Percentiles rank a stretch among this genome's conserved stretches.
These are phyloP conservation scores for Apamea crenata DNA, from an alignment of 2,888 invertebrate genomes.

Conservation along the genomic window DNA sequence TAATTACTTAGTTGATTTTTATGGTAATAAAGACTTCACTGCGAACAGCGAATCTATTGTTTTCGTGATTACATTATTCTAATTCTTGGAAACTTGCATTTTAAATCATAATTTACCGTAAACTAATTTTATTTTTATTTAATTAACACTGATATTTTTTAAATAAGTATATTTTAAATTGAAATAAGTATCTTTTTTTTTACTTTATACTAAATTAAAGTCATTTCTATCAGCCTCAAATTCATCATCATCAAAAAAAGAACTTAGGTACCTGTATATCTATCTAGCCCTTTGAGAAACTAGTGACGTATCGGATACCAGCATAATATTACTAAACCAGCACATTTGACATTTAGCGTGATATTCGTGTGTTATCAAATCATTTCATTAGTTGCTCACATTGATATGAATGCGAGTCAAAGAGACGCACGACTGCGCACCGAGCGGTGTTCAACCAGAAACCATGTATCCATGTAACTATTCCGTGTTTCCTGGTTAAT, in stretches of 20 bases:
- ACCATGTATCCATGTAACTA: neutral
- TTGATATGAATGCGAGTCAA: neutral
- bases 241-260: no score
- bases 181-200: neutral
- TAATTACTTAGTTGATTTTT: constrained; percentile 13
- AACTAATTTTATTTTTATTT: neutral
- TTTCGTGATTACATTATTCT: neutral
- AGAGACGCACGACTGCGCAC: constrained; percentile 17
- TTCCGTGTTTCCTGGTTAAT: constrained; percentile 6
- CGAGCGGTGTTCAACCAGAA: constrained; percentile 11
- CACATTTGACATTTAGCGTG: constrained; percentile 2
- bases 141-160: neutral
- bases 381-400: constrained; percentile 38
- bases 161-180: neutral
- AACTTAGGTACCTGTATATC: no score
- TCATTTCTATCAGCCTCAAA: neutral
- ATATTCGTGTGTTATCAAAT: constrained; percentile 16
- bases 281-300: neutral
- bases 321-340: neutral
- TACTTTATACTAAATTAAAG: neutral
- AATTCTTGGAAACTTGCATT: neutral
- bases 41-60: neutral
- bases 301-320: neutral
- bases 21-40: neutral
- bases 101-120: neutral